Base-by-base conservation (phyloP, 2,888 invertebrate species). In the Uropetala carovei region DNA sequence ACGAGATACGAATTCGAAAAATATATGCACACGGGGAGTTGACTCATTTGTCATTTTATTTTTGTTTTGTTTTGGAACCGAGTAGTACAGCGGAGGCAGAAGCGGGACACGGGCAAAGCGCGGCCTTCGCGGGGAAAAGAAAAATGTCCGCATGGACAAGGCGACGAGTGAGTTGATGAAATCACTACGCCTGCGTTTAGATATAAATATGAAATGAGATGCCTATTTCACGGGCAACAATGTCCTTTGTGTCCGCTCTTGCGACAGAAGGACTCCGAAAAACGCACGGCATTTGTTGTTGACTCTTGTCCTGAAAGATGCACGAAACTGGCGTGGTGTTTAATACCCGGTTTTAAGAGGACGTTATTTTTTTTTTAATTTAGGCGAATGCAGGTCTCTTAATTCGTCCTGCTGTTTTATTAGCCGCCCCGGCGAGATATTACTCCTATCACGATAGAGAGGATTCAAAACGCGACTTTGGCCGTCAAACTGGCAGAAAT, bases 361-460 rank as follows among this genome's bases (percentile, higher is more conserved):
- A 75, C 75, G 22, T 75, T 75, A 75, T 27, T 75, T 75, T 75
- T 27, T 75, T 75, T 75, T 75, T 27, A 75, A 43, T 43, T 43
- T 43, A 43, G 43, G 43, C 43, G 43, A 43, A 43, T 1, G 43
- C 43, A 43, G 43, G 43, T 5, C 43, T 5, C 43, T 43, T 43
- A 43, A 43, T 43, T 43, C 43, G 5, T 43, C 43, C 43, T 43
- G 75, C 2, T 13, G 75, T 22, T 75, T n/a, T 22, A 75, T 75
- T 75, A 75, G 22, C 75, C 10, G 2, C 13, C 11, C 27, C 22
- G 75, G 27, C 75, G 9, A 27, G 10, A 18, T 22, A 27, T 75
- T 27, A 4, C 4, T 75, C 43, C n/a, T 75, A 75, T 13, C 75
- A 27, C 13, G 75, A 43, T 75, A 5, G 68, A 68, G 18, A n/a